Conservation (phyloP, 2,888 invertebrate genomes). For the Elysia crispata region DNA sequence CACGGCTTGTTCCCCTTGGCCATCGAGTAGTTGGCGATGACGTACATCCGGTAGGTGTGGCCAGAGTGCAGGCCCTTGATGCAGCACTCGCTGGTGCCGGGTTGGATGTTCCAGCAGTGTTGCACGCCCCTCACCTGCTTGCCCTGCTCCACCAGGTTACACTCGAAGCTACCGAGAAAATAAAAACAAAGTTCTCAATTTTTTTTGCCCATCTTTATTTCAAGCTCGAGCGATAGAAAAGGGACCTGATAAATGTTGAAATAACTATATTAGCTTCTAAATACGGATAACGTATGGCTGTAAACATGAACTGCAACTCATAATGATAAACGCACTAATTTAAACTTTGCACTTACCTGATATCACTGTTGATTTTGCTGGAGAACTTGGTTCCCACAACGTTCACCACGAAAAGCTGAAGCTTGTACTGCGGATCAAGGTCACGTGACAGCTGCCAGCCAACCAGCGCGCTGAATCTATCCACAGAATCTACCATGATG, state of each 20-base stretch:
- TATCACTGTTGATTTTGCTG: constrained; percentile 72
- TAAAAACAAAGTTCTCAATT: background rate
- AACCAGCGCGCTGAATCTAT: constrained; percentile 66
- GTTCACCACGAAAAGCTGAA: constrained; percentile 72
- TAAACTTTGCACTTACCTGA: constrained; percentile 63
- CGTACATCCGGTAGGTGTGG: constrained; percentile 71
- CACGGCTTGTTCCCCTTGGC: constrained; percentile 68
- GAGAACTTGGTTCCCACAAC: constrained; percentile 73
- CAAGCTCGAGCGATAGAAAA: background rate
- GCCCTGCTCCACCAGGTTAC: constrained; percentile 72
- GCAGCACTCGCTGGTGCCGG: constrained; percentile 58
- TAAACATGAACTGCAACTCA: too few relatives aligned
- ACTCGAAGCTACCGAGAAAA: constrained; percentile 72
- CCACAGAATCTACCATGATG: constrained; percentile 69
- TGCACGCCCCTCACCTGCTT: constrained; percentile 70
- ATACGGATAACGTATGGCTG: too few relatives aligned
- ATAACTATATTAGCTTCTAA: background rate
- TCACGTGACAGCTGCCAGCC: constrained; percentile 68
- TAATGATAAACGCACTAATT: background rate
- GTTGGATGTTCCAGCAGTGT: constrained; percentile 75
- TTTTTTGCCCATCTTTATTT: background rate
- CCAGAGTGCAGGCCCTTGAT: constrained; percentile 73
- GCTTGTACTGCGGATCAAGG: constrained; percentile 67
- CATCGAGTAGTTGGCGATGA: constrained; percentile 75
- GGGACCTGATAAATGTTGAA: background rate